Conservation (phyloP, 2,888 invertebrate species). For the Campopleginae sp. region DNA sequence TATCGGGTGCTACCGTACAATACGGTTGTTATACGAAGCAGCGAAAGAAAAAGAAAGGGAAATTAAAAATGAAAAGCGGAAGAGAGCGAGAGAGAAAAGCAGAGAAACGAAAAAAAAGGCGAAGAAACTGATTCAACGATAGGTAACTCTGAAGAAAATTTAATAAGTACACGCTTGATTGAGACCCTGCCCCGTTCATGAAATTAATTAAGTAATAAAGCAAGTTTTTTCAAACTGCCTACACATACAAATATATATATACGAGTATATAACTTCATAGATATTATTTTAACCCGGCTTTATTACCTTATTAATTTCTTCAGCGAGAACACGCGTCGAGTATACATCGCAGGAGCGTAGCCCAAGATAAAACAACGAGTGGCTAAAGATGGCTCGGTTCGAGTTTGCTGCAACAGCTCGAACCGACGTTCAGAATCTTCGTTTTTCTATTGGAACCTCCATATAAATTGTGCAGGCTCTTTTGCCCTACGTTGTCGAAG, state of each 20-base stretch:
- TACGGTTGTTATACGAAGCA: not conserved
- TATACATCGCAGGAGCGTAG: slow-evolving; percentile 29
- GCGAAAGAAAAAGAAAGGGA: not conserved
- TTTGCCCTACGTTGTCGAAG: not conserved
- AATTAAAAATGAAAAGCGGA: not conserved
- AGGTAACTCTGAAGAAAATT: slow-evolving; percentile 40
- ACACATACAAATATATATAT: not conserved
- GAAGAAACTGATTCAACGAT: not conserved
- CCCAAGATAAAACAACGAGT: slow-evolving; percentile 33
- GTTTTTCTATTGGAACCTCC: slow-evolving; percentile 10
- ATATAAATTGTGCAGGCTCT: not conserved
- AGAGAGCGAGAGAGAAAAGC: not conserved
- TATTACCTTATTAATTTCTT: slow-evolving; percentile 54
- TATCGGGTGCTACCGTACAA: slow-evolving; percentile 22
- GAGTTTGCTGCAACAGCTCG: slow-evolving; percentile 7
- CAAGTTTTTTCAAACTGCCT: slow-evolving; percentile 12
- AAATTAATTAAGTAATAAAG: slow-evolving; percentile 45
- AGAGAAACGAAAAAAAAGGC: not conserved
- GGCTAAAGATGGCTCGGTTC: slow-evolving; percentile 1
- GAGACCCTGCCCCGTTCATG: slow-evolving; percentile 44
- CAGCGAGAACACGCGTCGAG: slow-evolving; percentile 9
- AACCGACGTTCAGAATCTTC: slow-evolving; percentile 34
- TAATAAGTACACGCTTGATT: slow-evolving; percentile 37
- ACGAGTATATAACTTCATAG: not conserved
- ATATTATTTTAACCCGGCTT: slow-evolving; percentile 1